Percentiles rank a stretch among this genome's conserved stretches.
phyloP scores from a whole-genome alignment of 2,888 invertebrate genomes.

The Drosophila colorata region DNA sequence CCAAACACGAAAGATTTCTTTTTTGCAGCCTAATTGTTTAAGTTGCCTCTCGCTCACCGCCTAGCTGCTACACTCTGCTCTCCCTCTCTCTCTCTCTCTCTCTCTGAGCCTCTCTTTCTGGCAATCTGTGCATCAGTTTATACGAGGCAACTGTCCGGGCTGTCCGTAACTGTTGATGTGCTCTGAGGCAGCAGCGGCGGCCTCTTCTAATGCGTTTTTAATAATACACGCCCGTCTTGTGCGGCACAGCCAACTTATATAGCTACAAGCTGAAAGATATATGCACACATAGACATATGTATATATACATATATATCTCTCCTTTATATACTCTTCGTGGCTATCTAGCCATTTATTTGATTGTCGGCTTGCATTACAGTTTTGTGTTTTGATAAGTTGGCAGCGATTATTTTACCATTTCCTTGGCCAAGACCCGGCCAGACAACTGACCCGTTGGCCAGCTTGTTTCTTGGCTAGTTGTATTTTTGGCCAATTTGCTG shows the following conservation, averaged over 20 bases:
- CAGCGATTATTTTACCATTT: conserved; percentile 77
- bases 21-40: conserved; percentile 69
- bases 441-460: conserved; percentile 37
- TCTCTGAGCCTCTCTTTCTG: background rate
- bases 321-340: conserved; percentile 24
- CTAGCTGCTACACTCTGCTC: too few relatives aligned
- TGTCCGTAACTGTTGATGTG: conserved; percentile 45
- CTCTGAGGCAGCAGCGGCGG: conserved; percentile 54
- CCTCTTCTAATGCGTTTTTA: conserved; percentile 85
- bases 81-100: conserved; percentile 2
- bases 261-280: conserved; percentile 19
- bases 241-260: conserved; percentile 30
- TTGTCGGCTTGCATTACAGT: conserved; percentile 66
- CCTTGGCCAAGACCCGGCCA: conserved; percentile 47
- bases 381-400: conserved; percentile 78
- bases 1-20: conserved; percentile 53
- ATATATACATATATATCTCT: background rate
- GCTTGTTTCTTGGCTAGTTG: conserved; percentile 41
- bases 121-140: conserved; percentile 61
- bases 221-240: conserved; percentile 84
- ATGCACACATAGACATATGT: conserved; percentile 3
- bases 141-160: conserved; percentile 56
- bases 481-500: conserved; percentile 64
- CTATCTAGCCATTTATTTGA: conserved; percentile 51
- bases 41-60: conserved; percentile 12